Percentiles rank a stretch among this genome's conserved stretches.
Evolutionary conservation across 2,888 invertebrate species (phyloP).

Genomic region (Andrena bucephala): DNA sequence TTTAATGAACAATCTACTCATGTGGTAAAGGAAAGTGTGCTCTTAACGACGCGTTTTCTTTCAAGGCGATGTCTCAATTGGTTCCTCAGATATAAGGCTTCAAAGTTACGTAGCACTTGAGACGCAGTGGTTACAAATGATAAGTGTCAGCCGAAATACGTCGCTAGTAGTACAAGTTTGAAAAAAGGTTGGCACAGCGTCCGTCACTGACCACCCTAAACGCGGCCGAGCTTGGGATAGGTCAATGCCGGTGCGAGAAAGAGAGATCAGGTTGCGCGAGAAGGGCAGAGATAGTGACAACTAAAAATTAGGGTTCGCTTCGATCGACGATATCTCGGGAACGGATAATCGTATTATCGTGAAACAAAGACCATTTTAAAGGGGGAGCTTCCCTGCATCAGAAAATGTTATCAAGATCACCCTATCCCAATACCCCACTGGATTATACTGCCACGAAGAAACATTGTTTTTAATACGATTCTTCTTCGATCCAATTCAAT

Average conservation of each 20-base stretch:
- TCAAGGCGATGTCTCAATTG: conserved; percentile 1
- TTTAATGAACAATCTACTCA: background rate
- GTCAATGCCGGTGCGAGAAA: background rate
- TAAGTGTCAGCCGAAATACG: conserved; percentile 8
- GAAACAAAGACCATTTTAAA: background rate
- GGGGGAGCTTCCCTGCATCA: background rate
- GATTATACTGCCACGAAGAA: background rate
- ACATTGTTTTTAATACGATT: too few relatives aligned
- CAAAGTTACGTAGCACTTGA: background rate
- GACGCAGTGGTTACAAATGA: background rate
- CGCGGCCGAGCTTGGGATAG: background rate
- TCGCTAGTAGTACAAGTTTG: background rate
- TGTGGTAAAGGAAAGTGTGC: too few relatives aligned
- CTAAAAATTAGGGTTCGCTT: conserved; percentile 8
- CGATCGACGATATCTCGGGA: conserved; percentile 5
- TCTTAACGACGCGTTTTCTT: conserved; percentile 13
- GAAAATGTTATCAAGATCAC: background rate
- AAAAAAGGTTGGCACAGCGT: background rate
- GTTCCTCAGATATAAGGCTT: background rate
- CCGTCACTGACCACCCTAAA: background rate
- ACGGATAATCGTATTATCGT: background rate
- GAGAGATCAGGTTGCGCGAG: background rate
- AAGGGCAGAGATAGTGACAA: background rate
- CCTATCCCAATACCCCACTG: background rate
- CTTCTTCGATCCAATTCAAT: too few relatives aligned